phyloP scores from a whole-genome alignment of 2,113 vertebrate genomes.

The Hyla sarda region DNA sequence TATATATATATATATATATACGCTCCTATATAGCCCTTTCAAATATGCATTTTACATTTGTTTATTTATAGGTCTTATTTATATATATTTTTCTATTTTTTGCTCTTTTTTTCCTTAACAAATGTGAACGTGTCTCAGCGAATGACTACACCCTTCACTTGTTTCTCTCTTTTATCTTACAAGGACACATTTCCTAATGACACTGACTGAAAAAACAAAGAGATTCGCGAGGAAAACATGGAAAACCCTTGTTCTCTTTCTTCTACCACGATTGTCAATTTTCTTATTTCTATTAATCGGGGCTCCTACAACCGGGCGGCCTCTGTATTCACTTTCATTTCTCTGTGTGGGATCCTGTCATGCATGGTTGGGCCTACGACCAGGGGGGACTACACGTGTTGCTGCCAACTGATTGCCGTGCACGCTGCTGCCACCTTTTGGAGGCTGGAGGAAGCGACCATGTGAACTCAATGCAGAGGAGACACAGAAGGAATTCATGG shows the following conservation, averaged over 20 bases:
- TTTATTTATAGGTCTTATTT: no score
- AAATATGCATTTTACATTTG: not conserved
- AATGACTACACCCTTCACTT: not conserved
- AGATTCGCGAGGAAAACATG: not conserved
- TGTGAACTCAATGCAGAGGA: conserved; percentile 68
- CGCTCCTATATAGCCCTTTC: no score
- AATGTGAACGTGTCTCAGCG: not conserved
- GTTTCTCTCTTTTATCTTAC: conserved; percentile 18
- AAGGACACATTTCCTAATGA: conserved; percentile 11
- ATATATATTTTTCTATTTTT: no score
- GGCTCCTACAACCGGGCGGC: not conserved
- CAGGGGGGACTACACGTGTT: conserved; percentile 16
- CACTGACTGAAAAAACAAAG: conserved; percentile 24
- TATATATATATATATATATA: no score
- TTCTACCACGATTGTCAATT: not conserved
- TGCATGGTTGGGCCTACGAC: not conserved
- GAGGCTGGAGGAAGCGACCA: conserved; percentile 71
- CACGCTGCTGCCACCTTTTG: conserved; percentile 38
- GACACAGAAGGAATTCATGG: conserved; percentile 79
- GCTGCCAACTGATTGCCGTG: not conserved
- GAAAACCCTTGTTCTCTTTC: not conserved
- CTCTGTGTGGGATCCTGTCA: not conserved
- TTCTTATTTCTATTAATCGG: not conserved
- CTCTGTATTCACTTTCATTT: not conserved
- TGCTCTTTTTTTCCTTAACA: not conserved